Percentiles rank a stretch among this genome's conserved stretches.
Conservation (phyloP, 2,888 invertebrate genomes). For the Thelaira solivaga region DNA sequence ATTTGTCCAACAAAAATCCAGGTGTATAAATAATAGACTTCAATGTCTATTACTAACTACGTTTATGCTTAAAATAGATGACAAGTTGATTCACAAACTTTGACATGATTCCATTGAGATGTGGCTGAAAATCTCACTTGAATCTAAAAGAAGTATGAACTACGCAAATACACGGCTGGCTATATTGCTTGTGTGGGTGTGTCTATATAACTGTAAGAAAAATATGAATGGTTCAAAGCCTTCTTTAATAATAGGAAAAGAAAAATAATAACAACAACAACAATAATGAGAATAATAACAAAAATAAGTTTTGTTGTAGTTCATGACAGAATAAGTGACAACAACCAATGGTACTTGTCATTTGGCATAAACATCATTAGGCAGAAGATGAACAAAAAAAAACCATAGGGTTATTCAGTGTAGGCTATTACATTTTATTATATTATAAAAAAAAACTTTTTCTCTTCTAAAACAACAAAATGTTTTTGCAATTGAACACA, state of each 20-base stretch:
- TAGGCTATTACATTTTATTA: too few relatives aligned
- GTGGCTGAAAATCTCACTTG: constrained; percentile 32
- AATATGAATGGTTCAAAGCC: constrained; percentile 3
- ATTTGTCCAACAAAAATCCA: neutral
- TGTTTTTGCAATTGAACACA: too few relatives aligned
- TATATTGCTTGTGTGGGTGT: too few relatives aligned
- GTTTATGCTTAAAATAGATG: constrained; percentile 18
- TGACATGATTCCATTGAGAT: constrained; percentile 48
- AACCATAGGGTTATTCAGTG: too few relatives aligned
- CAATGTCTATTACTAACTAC: too few relatives aligned
- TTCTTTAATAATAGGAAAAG: neutral
- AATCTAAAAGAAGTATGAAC: too few relatives aligned
- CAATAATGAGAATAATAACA: neutral
- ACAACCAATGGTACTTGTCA: constrained; percentile 51
- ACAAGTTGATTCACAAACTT: constrained; percentile 44
- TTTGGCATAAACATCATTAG: constrained; percentile 31
- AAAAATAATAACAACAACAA: neutral
- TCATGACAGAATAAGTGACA: constrained; percentile 43
- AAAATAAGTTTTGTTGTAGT: neutral
- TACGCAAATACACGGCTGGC: neutral
- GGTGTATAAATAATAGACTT: neutral
- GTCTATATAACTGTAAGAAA: constrained; percentile 8
- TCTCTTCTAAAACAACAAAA: too few relatives aligned
- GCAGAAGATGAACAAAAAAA: neutral
- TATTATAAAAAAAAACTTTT: too few relatives aligned